phyloP scores from a whole-genome alignment of 2,888 invertebrate genomes.

The Drosophila peninsularis region DNA sequence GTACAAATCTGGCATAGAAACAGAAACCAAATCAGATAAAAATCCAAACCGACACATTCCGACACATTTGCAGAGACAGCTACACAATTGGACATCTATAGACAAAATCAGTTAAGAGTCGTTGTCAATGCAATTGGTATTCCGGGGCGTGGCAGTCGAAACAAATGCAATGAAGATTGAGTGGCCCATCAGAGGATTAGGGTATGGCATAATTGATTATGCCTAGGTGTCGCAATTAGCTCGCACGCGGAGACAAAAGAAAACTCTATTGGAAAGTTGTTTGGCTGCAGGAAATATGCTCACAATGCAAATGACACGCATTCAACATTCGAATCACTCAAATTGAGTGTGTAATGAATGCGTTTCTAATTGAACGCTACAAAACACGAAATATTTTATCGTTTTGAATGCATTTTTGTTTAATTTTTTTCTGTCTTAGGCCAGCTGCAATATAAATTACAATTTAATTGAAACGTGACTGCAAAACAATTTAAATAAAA shows the following conservation, averaged over 20 bases:
- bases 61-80: slow-evolving; percentile 39
- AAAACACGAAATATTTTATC: slow-evolving; percentile 20
- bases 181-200: slow-evolving; percentile 17
- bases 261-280: slow-evolving; percentile 58
- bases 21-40: slow-evolving; percentile 9
- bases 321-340: slow-evolving; percentile 24
- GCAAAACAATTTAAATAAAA: slow-evolving; percentile 20
- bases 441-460: slow-evolving; percentile 50
- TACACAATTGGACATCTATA: slow-evolving; percentile 31
- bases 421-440: slow-evolving; percentile 2
- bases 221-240: slow-evolving; percentile 60
- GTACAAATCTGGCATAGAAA: neutral
- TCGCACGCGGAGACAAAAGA: slow-evolving; percentile 50
- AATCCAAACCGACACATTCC: slow-evolving; percentile 4
- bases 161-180: slow-evolving; percentile 59
- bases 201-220: slow-evolving; percentile 51
- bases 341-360: slow-evolving; percentile 45
- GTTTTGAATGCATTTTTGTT: slow-evolving; percentile 4
- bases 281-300: slow-evolving; percentile 43
- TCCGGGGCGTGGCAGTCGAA: slow-evolving; percentile 35
- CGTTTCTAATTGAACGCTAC: slow-evolving; percentile 25
- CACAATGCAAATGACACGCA: slow-evolving; percentile 41
- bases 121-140: slow-evolving; percentile 46
- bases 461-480: slow-evolving; percentile 60
- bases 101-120: slow-evolving; percentile 38